A percentile compares a stretch with the other conserved stretches of the same genome.
phyloP scores from a whole-genome alignment of 2,888 invertebrate genomes.

The Rotaria sp. region DNA sequence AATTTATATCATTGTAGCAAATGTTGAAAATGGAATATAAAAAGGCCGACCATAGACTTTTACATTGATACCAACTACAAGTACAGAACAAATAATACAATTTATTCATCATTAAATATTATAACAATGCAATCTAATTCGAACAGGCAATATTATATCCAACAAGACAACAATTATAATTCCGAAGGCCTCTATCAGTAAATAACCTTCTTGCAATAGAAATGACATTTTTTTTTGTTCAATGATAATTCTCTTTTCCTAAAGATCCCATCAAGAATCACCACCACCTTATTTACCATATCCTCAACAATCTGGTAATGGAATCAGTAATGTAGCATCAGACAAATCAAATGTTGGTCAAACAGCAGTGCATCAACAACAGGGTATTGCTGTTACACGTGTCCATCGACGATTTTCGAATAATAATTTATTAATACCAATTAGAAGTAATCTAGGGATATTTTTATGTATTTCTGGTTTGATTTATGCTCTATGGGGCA shows the following conservation, averaged over 20 bases:
- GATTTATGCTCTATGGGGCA: background rate
- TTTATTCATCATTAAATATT: background rate
- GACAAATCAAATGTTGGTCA: background rate
- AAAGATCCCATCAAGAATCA: background rate
- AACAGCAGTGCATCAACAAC: background rate
- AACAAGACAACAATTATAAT: too few species aligned
- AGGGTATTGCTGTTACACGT: background rate
- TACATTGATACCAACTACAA: background rate
- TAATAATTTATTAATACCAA: background rate
- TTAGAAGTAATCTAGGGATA: background rate
- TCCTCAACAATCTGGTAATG: background rate
- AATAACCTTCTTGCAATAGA: background rate
- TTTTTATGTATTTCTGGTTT: background rate
- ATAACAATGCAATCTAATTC: background rate
- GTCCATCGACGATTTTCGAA: background rate
- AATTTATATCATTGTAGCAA: background rate
- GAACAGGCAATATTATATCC: background rate
- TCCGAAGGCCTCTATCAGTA: background rate
- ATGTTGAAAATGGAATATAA: background rate
- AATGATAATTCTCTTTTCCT: background rate
- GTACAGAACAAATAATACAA: background rate
- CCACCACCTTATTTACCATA: background rate
- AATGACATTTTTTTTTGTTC: background rate
- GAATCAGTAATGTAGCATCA: background rate
- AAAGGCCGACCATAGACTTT: background rate